Conservation (phyloP, 1,140 invertebrate genomes). For the Drosophila kanapiae region DNA sequence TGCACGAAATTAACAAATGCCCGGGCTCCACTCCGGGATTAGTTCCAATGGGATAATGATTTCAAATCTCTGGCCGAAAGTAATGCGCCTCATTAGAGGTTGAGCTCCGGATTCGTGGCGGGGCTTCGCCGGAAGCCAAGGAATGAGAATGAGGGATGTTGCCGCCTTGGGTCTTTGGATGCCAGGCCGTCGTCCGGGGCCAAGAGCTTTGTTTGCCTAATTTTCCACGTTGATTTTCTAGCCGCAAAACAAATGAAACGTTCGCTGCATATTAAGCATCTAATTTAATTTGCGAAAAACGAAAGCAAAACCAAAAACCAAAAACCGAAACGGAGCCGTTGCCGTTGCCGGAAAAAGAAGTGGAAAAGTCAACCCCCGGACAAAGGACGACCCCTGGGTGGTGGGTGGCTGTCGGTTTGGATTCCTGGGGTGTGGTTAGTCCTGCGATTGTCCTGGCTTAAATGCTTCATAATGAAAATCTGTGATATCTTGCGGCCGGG, state of each 20-base stretch:
- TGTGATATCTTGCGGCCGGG: conserved; percentile 73
- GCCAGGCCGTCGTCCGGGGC: conserved; percentile 1
- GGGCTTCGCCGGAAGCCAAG: conserved; percentile 6
- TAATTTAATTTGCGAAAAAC: conserved; percentile 75
- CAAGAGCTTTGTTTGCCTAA: conserved; percentile 73
- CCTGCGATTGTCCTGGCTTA: conserved; percentile 49
- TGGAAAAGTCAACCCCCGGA: conserved; percentile 40
- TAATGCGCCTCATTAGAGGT: conserved; percentile 81
- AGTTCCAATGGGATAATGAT: conserved; percentile 80
- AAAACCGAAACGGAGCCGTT: conserved; percentile 10
- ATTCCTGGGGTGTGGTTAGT: conserved; percentile 12
- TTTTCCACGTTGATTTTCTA: conserved; percentile 84
- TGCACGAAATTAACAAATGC: conserved; percentile 70
- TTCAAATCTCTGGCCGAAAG: conserved; percentile 77
- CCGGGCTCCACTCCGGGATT: conserved; percentile 48
- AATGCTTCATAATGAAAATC: conserved; percentile 83
- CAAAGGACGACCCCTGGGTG: conserved; percentile 9
- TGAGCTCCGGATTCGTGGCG: conserved; percentile 49
- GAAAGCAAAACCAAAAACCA: conserved; percentile 7
- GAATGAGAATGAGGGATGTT: conserved; percentile 16
- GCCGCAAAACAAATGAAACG: conserved; percentile 84
- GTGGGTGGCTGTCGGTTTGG: background rate
- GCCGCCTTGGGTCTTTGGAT: conserved; percentile 26
- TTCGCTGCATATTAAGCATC: conserved; percentile 81
- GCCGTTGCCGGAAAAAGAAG: conserved; percentile 18